Base-by-base conservation (phyloP, 2,113 vertebrate genomes). In the Chamaetylas fuelleborni region DNA sequence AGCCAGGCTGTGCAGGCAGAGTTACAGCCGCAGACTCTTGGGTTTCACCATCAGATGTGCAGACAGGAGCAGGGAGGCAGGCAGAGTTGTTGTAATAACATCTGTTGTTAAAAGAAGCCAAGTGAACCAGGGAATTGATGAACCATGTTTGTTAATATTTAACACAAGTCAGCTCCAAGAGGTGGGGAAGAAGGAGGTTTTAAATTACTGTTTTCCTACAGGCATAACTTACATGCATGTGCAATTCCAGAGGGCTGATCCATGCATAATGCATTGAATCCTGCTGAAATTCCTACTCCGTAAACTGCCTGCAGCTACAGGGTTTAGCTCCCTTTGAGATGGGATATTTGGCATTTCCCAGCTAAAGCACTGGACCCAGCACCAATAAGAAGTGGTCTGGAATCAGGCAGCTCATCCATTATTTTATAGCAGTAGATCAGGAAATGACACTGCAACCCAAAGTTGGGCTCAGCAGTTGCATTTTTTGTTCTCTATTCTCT, bases 121-220 rank as follows among this genome's bases (percentile, higher is more conserved):
- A 95, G 88, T 12, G 78, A 95, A 88, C 84, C 93, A 88, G 77
- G 73, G 95, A 95, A 86, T 47, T 60, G 60, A 92, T 83, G 93
- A 94, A 88, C 76, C 81, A 19, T 57, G 87, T 79, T 34, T 62
- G 95, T 97, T 95, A 97, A 97, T 96, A 95, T 96, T 97, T 97
- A 95, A 97, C 90, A 1, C 47, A 71, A 86, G 87, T 64, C 82
- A 76, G 79, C 48, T 91, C 87, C 79, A 60, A 93, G 95, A 80
- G 84, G 83, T 43, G 60, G 61, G 71, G 76, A 91, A 88, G 84
- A 25, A 90, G 77, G 47, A 84, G 94, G 95, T 86, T 95, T 96
- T 93, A 90, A 91, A 73, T 96, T 58, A 81, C 92, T 38, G 18
- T 58, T 96, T 95, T 80, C 76, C 93, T 96, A 92, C 76, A 64